Evolutionary conservation across 2,888 invertebrate species (phyloP).

Genomic region (Trachelus iudaicus): DNA sequence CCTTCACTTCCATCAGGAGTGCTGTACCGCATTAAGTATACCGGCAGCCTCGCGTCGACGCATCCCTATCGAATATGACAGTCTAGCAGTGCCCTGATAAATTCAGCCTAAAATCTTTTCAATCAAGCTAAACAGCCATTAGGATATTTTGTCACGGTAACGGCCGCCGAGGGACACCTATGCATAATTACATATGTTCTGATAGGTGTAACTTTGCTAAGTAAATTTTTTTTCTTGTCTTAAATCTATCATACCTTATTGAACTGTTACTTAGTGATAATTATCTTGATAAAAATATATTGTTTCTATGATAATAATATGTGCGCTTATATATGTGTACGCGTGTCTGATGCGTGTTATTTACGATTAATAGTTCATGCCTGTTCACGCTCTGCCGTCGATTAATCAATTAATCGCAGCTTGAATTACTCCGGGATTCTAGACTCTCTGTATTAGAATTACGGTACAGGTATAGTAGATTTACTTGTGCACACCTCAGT

Average conservation of each 20-base stretch:
- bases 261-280: background rate
- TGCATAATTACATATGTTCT: background rate
- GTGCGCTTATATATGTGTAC: background rate
- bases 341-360: background rate
- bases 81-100: background rate
- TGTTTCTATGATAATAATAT: background rate
- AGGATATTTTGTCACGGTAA: background rate
- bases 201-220: background rate
- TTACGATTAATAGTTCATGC: background rate
- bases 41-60: background rate
- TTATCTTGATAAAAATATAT: background rate
- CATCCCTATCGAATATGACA: background rate
- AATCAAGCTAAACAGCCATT: background rate
- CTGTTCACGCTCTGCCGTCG: background rate
- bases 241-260: background rate
- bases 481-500: background rate
- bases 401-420: constrained; percentile 25
- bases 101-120: background rate
- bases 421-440: constrained; percentile 16
- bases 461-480: background rate
- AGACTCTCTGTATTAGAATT: background rate
- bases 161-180: background rate
- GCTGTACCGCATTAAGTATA: background rate
- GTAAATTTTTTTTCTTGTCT: background rate
- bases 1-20: background rate